Conservation (phyloP, 2,797 vertebrate genomes). For the Danio kyathit region DNA sequence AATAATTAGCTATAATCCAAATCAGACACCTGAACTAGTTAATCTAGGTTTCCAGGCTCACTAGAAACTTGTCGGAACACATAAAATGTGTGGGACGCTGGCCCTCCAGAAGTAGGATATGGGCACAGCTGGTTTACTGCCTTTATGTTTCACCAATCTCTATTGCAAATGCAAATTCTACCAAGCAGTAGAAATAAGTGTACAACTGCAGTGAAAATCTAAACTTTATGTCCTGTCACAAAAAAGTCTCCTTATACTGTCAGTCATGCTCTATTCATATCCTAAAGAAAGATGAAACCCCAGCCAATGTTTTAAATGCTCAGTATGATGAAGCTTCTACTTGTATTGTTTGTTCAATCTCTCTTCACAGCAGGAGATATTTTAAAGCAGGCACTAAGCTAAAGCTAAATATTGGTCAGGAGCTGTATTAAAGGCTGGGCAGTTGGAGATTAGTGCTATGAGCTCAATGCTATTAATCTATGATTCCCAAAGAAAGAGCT, state of each 20-base stretch:
- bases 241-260: constrained; percentile 5
- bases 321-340: not conserved
- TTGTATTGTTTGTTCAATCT: not conserved
- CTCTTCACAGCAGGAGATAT: constrained; percentile 4
- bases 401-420: not conserved
- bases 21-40: too few species aligned
- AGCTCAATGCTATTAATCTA: not conserved
- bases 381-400: constrained; percentile 20
- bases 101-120: too few species aligned
- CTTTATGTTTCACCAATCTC: too few species aligned
- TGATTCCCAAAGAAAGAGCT: constrained; percentile 3
- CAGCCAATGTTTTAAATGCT: not conserved
- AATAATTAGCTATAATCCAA: too few species aligned
- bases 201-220: not conserved
- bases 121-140: too few species aligned
- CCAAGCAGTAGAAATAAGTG: too few species aligned
- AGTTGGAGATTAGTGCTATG: not conserved
- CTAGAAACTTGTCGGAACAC: too few species aligned
- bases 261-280: constrained; percentile 6
- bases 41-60: too few species aligned
- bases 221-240: not conserved
- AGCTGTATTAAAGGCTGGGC: constrained; percentile 5
- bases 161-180: too few species aligned
- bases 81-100: too few species aligned
- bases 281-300: constrained; percentile 4